Percentiles rank a stretch among this genome's conserved stretches.
Evolutionary conservation across 2,113 vertebrate genomes (phyloP).

Genomic region (Phylloscopus whistleri): DNA sequence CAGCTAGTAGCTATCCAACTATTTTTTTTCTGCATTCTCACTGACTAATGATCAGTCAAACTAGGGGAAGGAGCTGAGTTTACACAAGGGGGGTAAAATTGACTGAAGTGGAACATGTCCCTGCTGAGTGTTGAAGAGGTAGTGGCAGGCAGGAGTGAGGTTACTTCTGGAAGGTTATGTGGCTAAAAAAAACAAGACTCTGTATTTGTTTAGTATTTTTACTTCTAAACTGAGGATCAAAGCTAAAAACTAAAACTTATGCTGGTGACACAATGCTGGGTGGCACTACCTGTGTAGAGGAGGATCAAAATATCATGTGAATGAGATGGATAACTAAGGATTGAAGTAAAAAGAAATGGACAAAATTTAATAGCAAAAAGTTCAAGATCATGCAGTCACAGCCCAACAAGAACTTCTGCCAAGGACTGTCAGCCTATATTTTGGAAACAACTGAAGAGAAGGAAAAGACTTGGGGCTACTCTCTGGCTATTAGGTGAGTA

Average conservation of each 20-base stretch:
- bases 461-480: neutral
- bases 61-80: neutral
- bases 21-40: neutral
- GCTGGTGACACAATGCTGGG: neutral
- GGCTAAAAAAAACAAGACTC: neutral
- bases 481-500: neutral
- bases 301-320: constrained; percentile 5
- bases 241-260: neutral
- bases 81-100: neutral
- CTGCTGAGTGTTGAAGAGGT: neutral
- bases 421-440: neutral
- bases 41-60: neutral
- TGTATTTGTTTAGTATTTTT: neutral
- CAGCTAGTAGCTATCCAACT: neutral
- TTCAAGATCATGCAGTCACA: constrained; percentile 26
- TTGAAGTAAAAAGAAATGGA: neutral
- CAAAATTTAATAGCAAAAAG: neutral
- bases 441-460: neutral
- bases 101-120: neutral
- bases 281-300: neutral
- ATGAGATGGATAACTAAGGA: neutral
- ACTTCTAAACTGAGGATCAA: neutral
- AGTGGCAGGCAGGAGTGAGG: neutral
- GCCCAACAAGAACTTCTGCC: neutral
- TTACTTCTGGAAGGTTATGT: neutral